Evolutionary conservation across 2,113 vertebrate species (phyloP).

Genomic region (Jaculus jaculus): DNA sequence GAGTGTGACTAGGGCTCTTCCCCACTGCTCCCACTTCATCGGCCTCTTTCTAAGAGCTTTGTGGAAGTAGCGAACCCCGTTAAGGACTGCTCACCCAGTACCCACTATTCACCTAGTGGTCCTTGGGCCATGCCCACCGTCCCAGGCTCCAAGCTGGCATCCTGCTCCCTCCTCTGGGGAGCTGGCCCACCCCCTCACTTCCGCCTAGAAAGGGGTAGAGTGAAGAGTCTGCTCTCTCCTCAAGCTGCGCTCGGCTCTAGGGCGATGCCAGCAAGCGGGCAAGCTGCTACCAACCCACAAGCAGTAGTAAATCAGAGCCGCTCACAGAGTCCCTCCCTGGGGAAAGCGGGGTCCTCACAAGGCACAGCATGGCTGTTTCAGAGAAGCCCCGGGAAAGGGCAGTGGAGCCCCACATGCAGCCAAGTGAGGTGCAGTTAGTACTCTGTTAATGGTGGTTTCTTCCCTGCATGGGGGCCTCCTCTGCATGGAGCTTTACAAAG

Average conservation of each 20-base stretch:
- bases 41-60: rapidly evolving
- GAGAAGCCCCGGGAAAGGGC: rapidly evolving
- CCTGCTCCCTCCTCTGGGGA: no score
- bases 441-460: not conserved
- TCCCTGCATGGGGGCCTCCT: not conserved
- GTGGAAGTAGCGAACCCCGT: not conserved
- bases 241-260: no score
- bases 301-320: not conserved
- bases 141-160: not conserved
- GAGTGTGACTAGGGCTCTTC: not conserved
- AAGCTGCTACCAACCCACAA: not conserved
- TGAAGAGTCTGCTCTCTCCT: not conserved
- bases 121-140: no score
- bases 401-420: not conserved
- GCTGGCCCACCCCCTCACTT: no score
- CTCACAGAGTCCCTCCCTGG: rapidly evolving
- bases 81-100: no score
- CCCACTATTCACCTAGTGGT: rapidly evolving
- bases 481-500: not conserved
- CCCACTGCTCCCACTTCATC: no score
- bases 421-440: not conserved
- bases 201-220: not conserved
- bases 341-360: not conserved
- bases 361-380: rapidly evolving
- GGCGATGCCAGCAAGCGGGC: no score